Evolutionary conservation across 2,113 vertebrate genomes (phyloP), one percentile per base, ranked within the genome.

Genomic region (Trinectes maculatus): DNA sequence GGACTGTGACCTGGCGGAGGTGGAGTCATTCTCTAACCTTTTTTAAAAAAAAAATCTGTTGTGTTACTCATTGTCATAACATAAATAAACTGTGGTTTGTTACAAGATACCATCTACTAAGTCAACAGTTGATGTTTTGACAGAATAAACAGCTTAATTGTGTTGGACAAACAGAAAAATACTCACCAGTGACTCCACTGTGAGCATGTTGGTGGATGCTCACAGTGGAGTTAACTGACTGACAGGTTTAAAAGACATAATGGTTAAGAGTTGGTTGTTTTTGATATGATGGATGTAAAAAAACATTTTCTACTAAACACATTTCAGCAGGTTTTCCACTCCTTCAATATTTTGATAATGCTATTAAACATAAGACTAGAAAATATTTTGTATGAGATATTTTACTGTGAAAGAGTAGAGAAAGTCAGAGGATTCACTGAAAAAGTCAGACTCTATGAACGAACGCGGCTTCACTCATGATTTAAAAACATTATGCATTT

Each of bases 1-100:
- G 79, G 71, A 86, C 86, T 77, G 78, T 82, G 82, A 71, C 81
- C 84, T 85, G 79, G 66, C 61, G 19, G 62, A 64, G 48, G 47
- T 57, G 79, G 73, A 70, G 33, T 48, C 43, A 33, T 51, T 76
- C 49, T 22, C 40, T 36, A 59, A 28, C 42, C 10, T 34, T 31
- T 10, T 28, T 51, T 19, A 15, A 19, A 29, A n/a, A 2, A 39
- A 26, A 29, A 24, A 15, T 72, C 65, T 68, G 57, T 77, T 37
- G 3, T 68, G 47, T 79, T 69, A 57, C 43, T 69, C 37, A 21
- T 53, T n/a, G 18, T 71, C 47, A 46, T 46, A 8, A 43, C 63
- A 51, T 29, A 36, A 22, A 31, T 55, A 31, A 34, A 18, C 39
- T 34, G 53, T 53, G 26, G 29, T 56, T 58, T 54, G 48, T 71